Percentiles rank a stretch among this genome's conserved stretches.
These are phyloP conservation scores for Syngnathus rostellatus DNA, from an alignment of 2,797 vertebrate genomes.

Conservation along the genomic window DNA sequence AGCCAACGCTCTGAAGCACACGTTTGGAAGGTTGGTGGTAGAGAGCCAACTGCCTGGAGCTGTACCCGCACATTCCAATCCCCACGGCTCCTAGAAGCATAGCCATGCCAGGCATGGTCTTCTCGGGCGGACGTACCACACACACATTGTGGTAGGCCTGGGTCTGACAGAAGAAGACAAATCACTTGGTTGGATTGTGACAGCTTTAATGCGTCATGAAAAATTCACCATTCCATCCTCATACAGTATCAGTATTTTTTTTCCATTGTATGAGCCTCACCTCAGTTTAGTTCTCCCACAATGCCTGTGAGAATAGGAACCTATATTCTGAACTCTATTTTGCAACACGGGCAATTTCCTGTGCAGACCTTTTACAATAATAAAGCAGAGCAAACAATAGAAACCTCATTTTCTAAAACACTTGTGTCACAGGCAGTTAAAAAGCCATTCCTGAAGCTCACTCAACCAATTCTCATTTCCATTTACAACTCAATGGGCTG, in stretches of 20 bases:
- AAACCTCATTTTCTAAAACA: constrained; percentile 51
- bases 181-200: background rate
- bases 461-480: constrained; percentile 44
- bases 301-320: constrained; percentile 42
- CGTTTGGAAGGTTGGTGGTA: constrained; percentile 63
- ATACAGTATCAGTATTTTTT: background rate
- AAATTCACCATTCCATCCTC: background rate
- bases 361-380: constrained; percentile 44
- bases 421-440: constrained; percentile 54
- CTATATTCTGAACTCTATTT: constrained; percentile 38
- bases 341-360: constrained; percentile 49
- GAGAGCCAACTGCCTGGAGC: constrained; percentile 64
- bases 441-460: constrained; percentile 46
- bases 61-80: constrained; percentile 68
- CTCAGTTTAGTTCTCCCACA: constrained; percentile 10
- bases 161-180: constrained; percentile 40
- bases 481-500: constrained; percentile 50
- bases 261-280: constrained; percentile 11
- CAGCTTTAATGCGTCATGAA: background rate
- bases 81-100: constrained; percentile 63
- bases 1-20: constrained; percentile 56
- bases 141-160: constrained; percentile 53
- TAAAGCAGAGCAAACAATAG: constrained; percentile 51
- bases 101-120: constrained; percentile 49
- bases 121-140: constrained; percentile 35